phyloP scores from a whole-genome alignment of 2,113 vertebrate genomes.

The Labeo rohita region DNA sequence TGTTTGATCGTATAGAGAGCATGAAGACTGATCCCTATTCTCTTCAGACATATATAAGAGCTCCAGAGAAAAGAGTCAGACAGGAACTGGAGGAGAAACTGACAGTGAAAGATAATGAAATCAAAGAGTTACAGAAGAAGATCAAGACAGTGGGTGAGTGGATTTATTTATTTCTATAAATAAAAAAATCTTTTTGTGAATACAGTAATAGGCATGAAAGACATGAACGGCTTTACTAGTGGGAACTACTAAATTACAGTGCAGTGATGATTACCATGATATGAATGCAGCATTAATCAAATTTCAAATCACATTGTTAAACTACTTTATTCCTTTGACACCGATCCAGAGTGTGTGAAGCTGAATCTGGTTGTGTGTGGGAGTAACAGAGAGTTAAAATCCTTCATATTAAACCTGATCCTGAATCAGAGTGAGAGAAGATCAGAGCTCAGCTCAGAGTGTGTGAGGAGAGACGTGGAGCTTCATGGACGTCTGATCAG shows the following conservation, averaged over 20 bases:
- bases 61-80: background rate
- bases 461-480: conserved; percentile 9
- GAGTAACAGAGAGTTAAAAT: background rate
- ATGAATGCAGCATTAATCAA: background rate
- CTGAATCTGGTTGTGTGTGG: conserved; percentile 36
- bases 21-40: background rate
- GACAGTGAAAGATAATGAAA: background rate
- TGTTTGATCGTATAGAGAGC: background rate
- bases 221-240: no score
- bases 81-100: background rate
- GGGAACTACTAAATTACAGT: no score
- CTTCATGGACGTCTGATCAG: background rate
- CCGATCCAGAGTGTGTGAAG: conserved; percentile 16
- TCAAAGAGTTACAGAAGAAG: background rate
- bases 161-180: no score
- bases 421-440: background rate
- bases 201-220: no score
- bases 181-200: no score
- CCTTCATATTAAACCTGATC: conserved; percentile 30
- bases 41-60: background rate
- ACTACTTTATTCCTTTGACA: background rate
- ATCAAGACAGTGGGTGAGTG: background rate
- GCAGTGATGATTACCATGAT: no score
- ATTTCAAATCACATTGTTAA: background rate
- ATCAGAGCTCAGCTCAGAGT: conserved; percentile 7